A percentile compares a stretch with the other conserved stretches of the same genome.
Conservation (phyloP, 2,113 vertebrate species). For the Callorhinus ursinus region DNA sequence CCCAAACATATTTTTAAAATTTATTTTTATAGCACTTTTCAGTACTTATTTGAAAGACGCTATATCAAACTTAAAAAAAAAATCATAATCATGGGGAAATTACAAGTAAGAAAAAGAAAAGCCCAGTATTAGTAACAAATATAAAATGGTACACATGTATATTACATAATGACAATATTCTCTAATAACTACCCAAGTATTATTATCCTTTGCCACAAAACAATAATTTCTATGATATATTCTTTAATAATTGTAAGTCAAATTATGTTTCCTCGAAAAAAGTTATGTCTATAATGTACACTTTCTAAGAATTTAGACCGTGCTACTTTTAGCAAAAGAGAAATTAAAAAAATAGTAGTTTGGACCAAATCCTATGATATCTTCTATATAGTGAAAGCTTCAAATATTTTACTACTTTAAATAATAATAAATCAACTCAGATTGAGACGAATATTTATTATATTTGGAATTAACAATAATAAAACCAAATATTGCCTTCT, state of each 20-base stretch:
- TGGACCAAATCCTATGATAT: slow-evolving; percentile 67
- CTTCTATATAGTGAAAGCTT: slow-evolving; percentile 74
- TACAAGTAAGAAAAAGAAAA: background rate
- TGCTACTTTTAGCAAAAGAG: slow-evolving; percentile 61
- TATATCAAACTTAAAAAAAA: background rate
- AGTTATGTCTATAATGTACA: slow-evolving; percentile 38
- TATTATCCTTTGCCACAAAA: background rate
- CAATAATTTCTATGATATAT: background rate
- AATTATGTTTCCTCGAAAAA: background rate
- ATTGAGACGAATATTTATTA: slow-evolving; percentile 84
- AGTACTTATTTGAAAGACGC: background rate
- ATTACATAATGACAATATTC: background rate
- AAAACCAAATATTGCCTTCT: slow-evolving; percentile 83
- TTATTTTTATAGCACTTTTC: background rate
- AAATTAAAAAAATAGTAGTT: slow-evolving; percentile 66
- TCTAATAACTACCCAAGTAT: background rate
- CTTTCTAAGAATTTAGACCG: slow-evolving; percentile 76
- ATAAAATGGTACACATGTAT: background rate
- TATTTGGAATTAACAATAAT: slow-evolving; percentile 87
- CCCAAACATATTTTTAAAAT: background rate
- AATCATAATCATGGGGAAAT: background rate
- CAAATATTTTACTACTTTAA: slow-evolving; percentile 83
- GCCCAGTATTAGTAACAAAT: background rate
- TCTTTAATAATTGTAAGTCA: background rate
- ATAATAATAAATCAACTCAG: slow-evolving; percentile 86